phyloP scores from a whole-genome alignment of 1,140 invertebrate species.

The Drosophila parvula region DNA sequence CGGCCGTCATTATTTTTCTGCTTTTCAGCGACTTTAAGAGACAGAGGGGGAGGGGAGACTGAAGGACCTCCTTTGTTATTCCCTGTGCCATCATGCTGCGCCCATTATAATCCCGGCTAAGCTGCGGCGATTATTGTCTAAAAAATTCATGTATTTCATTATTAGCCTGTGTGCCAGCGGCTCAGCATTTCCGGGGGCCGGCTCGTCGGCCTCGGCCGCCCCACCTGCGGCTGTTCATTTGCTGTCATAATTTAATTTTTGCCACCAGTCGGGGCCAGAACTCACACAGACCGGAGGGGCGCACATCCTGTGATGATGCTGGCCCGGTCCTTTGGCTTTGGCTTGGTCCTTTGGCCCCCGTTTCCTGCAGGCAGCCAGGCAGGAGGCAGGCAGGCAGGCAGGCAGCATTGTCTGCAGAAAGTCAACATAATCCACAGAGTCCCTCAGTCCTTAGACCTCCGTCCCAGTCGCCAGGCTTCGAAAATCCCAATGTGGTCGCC shows the following conservation, averaged over 20 bases:
- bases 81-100: slow-evolving; percentile 27
- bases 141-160: slow-evolving; percentile 83
- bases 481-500: slow-evolving; percentile 57
- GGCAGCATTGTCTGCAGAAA: slow-evolving; percentile 43
- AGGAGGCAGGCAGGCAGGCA: background rate
- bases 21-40: slow-evolving; percentile 15
- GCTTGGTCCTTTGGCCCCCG: slow-evolving; percentile 19
- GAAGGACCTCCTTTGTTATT: slow-evolving; percentile 27
- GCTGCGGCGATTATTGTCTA: slow-evolving; percentile 77
- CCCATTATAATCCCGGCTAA: slow-evolving; percentile 72
- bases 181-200: slow-evolving; percentile 64
- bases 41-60: background rate
- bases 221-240: slow-evolving; percentile 72
- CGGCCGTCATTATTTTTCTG: slow-evolving; percentile 1
- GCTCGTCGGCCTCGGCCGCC: slow-evolving; percentile 22
- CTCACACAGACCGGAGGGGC: slow-evolving; percentile 33
- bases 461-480: slow-evolving; percentile 9
- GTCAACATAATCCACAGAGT: slow-evolving; percentile 57
- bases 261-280: slow-evolving; percentile 52
- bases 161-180: slow-evolving; percentile 59
- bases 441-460: background rate
- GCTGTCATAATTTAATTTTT: slow-evolving; percentile 82
- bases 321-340: slow-evolving; percentile 31
- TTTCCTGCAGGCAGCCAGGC: slow-evolving; percentile 9
- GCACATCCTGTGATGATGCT: slow-evolving; percentile 46